A percentile compares a stretch with the other conserved stretches of the same genome.
These are phyloP conservation scores for Lottia scabra DNA, from an alignment of 2,888 invertebrate species.

Conservation along the genomic window DNA sequence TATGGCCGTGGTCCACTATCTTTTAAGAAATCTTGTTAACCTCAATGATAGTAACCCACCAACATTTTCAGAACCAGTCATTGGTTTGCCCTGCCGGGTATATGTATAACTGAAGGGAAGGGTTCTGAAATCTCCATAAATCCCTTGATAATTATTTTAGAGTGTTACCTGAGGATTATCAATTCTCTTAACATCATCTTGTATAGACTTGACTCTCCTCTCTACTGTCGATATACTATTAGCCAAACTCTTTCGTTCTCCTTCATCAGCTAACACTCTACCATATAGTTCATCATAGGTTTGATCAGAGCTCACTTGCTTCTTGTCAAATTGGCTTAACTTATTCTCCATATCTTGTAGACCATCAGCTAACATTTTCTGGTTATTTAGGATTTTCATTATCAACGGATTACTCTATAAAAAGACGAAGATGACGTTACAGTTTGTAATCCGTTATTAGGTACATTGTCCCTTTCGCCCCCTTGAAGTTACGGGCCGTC, in stretches of 20 bases:
- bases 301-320: neutral
- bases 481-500: too few relatives aligned
- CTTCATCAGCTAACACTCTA: neutral
- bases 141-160: too few relatives aligned
- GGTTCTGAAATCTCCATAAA: too few relatives aligned
- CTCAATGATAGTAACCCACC: too few relatives aligned
- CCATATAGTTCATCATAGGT: neutral
- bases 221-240: neutral
- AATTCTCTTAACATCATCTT: neutral
- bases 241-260: neutral
- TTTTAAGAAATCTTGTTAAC: too few relatives aligned
- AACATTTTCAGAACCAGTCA: too few relatives aligned
- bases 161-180: neutral
- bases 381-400: neutral
- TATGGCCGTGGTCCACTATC: too few relatives aligned
- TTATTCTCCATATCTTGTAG: neutral
- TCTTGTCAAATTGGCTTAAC: conserved; percentile 3
- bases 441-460: too few relatives aligned
- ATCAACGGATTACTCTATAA: neutral
- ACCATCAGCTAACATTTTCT: neutral
- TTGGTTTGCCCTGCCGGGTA: too few relatives aligned
- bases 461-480: too few relatives aligned
- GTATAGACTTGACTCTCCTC: neutral
- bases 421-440: too few relatives aligned
- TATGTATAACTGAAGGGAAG: too few relatives aligned